A percentile compares a stretch with the other conserved stretches of the same genome.
Evolutionary conservation across 37 sponge, comb jelly and placozoan genomes (phyloP).

Genomic region (Lycopodina hypogea): DNA sequence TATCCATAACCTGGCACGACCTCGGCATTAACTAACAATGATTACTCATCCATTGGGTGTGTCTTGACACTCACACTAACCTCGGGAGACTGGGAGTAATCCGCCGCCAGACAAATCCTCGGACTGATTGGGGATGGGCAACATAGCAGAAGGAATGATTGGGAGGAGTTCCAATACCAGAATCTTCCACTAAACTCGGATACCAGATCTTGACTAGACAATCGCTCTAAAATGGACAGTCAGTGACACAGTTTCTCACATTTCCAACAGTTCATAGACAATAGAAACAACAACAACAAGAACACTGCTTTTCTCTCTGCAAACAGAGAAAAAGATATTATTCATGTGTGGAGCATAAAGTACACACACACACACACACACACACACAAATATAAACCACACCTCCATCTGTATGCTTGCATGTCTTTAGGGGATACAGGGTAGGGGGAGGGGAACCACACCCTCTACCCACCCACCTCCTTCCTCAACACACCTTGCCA

Average conservation of each 20-base stretch:
- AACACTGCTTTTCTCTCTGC: neutral
- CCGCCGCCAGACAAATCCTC: conserved; percentile 74
- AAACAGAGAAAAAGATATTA: too few species aligned
- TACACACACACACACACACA: too few species aligned
- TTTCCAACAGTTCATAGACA: neutral
- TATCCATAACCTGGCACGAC: too few species aligned
- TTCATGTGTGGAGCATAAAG: too few species aligned
- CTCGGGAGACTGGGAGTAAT: conserved; percentile 64
- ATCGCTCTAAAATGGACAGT: conserved; percentile 57
- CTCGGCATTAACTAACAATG: too few species aligned
- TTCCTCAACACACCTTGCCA: conserved; percentile 44
- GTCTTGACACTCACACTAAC: too few species aligned
- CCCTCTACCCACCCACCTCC: too few species aligned
- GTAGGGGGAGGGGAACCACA: too few species aligned
- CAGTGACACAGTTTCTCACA: neutral
- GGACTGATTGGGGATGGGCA: conserved; percentile 75
- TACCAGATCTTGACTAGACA: conserved; percentile 86
- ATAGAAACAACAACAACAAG: neutral
- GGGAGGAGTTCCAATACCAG: conserved; percentile 14
- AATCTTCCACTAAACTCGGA: neutral
- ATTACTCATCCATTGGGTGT: too few species aligned
- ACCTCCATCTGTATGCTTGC: too few species aligned
- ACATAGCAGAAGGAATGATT: conserved; percentile 66
- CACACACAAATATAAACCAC: too few species aligned
- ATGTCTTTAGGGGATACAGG: too few species aligned